phyloP scores from a whole-genome alignment of 2,888 invertebrate species.

The Pharmacophagus antenor region DNA sequence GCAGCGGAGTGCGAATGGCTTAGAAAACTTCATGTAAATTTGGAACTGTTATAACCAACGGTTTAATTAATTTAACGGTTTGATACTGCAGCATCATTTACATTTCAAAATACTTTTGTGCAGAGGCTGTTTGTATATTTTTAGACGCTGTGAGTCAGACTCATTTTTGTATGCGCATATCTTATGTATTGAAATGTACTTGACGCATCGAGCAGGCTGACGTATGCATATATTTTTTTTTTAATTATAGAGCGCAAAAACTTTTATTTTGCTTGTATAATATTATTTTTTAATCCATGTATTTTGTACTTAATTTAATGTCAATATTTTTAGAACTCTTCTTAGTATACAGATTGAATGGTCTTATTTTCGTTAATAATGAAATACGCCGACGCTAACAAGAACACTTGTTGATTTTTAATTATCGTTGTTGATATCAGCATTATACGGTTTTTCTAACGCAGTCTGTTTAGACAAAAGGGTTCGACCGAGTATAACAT shows the following conservation, averaged over 20 bases:
- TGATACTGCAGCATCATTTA: constrained; percentile 7
- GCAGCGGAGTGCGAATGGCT: no score
- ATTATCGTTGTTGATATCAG: background rate
- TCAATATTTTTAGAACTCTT: no score
- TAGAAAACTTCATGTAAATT: no score
- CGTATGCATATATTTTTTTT: background rate
- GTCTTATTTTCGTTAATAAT: no score
- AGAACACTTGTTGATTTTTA: background rate
- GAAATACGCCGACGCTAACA: background rate
- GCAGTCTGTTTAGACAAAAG: constrained; percentile 37
- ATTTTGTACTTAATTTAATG: no score
- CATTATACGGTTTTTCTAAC: constrained; percentile 1
- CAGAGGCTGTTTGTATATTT: constrained; percentile 14
- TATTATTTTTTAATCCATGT: no score
- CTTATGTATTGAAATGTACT: constrained; percentile 8
- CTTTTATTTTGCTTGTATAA: background rate
- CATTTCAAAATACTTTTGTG: constrained; percentile 13
- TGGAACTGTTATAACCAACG: no score
- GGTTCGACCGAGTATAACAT: constrained; percentile 51
- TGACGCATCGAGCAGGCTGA: constrained; percentile 2
- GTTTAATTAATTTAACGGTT: background rate
- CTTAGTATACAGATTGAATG: no score
- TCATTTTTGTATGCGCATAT: constrained; percentile 22
- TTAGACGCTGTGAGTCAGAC: constrained; percentile 24
- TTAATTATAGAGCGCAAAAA: background rate